A percentile compares a stretch with the other conserved stretches of the same genome.
Conservation (phyloP, 2,797 vertebrate species). For the Artibeus lituratus region DNA sequence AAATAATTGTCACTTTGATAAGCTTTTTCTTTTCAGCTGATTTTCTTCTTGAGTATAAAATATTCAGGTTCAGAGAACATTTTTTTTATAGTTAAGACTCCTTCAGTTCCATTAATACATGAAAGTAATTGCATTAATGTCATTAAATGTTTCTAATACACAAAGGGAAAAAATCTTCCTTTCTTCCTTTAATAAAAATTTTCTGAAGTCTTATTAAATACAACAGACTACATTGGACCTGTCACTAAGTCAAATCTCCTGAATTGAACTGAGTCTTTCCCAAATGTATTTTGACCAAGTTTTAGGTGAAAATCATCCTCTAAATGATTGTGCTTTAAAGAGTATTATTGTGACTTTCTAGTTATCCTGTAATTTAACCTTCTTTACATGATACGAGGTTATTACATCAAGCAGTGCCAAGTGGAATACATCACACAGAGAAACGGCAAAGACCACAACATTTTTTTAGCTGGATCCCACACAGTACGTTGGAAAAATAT, state of each 20-base stretch:
- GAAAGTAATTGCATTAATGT: background rate
- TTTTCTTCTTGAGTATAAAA: background rate
- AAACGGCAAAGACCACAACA: background rate
- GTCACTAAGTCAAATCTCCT: background rate
- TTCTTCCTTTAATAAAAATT: background rate
- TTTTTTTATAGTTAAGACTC: background rate
- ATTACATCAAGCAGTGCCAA: background rate
- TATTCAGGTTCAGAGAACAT: background rate
- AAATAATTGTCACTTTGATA: background rate
- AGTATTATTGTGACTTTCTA: background rate
- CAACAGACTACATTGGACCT: background rate
- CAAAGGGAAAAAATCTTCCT: too few species aligned
- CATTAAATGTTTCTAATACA: background rate
- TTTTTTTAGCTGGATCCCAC: background rate
- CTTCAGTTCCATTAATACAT: background rate
- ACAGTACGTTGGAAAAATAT: background rate
- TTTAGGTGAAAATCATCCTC: conserved; percentile 11
- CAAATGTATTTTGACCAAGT: conserved; percentile 24
- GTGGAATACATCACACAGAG: background rate
- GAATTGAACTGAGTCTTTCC: background rate
- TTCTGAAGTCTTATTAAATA: background rate
- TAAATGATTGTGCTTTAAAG: background rate
- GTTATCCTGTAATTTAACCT: conserved; percentile 35
- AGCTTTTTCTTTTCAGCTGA: background rate
- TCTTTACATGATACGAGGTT: background rate